Evolutionary conservation across 2,113 vertebrate genomes (phyloP).

Genomic region (Peucedramus taeniatus): DNA sequence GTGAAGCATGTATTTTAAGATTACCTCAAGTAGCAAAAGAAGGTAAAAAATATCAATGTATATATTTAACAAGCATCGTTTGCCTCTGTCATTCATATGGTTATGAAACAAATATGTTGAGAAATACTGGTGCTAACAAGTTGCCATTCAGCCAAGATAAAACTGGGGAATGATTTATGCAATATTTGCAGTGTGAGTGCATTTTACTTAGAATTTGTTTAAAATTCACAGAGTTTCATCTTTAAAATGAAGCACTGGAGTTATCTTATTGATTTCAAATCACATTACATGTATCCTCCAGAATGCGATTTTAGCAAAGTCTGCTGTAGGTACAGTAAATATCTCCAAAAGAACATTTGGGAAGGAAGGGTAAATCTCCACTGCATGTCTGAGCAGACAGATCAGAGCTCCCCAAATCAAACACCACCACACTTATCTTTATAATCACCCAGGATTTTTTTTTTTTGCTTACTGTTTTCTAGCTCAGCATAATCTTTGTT

Average conservation of each 20-base stretch:
- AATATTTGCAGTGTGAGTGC: neutral
- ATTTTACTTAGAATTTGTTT: neutral
- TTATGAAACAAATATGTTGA: neutral
- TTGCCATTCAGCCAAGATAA: neutral
- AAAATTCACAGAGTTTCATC: conserved; percentile 8
- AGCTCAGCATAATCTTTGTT: neutral
- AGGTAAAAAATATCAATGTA: conserved; percentile 39
- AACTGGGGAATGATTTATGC: neutral
- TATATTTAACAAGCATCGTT: conserved; percentile 28
- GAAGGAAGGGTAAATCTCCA: neutral
- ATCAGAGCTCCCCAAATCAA: conserved; percentile 30
- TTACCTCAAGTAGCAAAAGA: conserved; percentile 35
- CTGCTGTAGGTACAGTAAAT: conserved; percentile 13
- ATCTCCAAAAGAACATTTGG: conserved; percentile 19
- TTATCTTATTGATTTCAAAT: conserved; percentile 21
- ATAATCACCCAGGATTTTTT: conserved; percentile 5
- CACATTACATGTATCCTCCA: neutral
- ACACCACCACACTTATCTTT: neutral
- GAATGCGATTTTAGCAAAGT: conserved; percentile 23
- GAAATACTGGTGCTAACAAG: neutral
- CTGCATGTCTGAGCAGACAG: neutral
- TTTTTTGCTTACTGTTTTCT: conserved; percentile 24
- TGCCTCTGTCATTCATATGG: conserved; percentile 23
- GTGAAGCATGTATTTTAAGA: conserved; percentile 18
- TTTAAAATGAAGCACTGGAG: neutral